Evolutionary conservation across 2,113 vertebrate genomes (phyloP).

Genomic region (Todiramphus saurophagus): DNA sequence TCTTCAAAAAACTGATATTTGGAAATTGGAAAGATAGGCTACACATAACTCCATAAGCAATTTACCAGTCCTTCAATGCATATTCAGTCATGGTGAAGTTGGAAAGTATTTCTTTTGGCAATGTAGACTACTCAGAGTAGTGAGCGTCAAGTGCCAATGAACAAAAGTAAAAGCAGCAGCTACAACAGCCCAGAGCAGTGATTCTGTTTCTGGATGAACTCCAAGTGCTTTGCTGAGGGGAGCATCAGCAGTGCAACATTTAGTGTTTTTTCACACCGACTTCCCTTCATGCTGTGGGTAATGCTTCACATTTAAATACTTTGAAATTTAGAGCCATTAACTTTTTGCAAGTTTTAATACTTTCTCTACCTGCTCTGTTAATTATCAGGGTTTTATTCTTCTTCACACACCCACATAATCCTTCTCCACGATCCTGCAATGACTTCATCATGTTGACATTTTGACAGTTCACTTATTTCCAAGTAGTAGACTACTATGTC

Average conservation of each 20-base stretch:
- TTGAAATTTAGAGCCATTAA: neutral
- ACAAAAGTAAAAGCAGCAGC: constrained; percentile 11
- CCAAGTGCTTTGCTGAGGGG: neutral
- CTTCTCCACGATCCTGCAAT: neutral
- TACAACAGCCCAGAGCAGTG: constrained; percentile 17
- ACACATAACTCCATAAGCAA: neutral
- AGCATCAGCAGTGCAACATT: neutral
- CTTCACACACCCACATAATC: neutral
- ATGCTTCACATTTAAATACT: neutral
- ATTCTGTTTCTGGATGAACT: constrained; percentile 27
- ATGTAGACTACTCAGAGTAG: neutral
- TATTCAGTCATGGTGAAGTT: neutral
- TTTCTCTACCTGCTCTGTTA: neutral
- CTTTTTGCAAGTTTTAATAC: neutral
- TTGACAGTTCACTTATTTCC: constrained; percentile 31
- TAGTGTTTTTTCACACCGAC: neutral
- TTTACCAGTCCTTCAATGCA: neutral
- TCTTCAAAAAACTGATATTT: neutral
- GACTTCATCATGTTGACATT: constrained; percentile 6
- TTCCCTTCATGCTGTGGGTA: neutral
- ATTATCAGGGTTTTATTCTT: constrained; percentile 10
- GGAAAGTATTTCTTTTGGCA: neutral
- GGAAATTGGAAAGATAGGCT: neutral
- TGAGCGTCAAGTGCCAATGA: constrained; percentile 24
- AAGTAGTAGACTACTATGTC: neutral